These are phyloP conservation scores for Penaeus japonicus DNA, from an alignment of 1,140 invertebrate genomes.

Conservation along the genomic window DNA sequence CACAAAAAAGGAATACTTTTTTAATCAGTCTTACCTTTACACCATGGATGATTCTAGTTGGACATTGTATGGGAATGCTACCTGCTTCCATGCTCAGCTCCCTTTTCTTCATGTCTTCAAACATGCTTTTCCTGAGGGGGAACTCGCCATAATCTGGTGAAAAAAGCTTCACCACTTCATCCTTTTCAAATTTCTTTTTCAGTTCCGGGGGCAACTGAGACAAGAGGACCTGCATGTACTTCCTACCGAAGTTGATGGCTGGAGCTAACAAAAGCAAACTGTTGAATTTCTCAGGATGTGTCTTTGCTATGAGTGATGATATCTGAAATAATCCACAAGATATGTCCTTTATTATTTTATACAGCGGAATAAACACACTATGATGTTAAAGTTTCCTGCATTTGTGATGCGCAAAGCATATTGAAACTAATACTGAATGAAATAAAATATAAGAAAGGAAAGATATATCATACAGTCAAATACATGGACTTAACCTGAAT, in stretches of 20 bases:
- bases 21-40: constrained; percentile 1
- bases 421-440: no score
- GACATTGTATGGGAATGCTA: neutral
- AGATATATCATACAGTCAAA: no score
- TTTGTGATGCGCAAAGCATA: neutral
- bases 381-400: neutral
- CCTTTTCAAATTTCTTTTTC: constrained; percentile 19
- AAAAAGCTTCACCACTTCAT: neutral
- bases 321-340: neutral
- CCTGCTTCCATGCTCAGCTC: neutral
- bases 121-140: neutral
- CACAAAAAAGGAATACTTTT: neutral
- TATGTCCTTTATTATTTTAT: neutral
- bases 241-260: constrained; percentile 9
- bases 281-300: constrained; percentile 13
- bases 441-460: no score
- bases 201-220: neutral
- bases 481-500: no score
- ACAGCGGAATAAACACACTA: neutral
- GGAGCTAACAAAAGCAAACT: constrained; percentile 29
- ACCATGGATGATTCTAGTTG: constrained; percentile 29
- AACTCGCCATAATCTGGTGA: constrained; percentile 25
- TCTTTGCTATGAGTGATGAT: neutral
- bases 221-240: constrained; percentile 4
- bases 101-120: constrained; percentile 25